A percentile compares a stretch with the other conserved stretches of the same genome.
These are phyloP conservation scores for Gymnoscopelus braueri DNA, from an alignment of 2,797 vertebrate genomes.

Conservation along the genomic window DNA sequence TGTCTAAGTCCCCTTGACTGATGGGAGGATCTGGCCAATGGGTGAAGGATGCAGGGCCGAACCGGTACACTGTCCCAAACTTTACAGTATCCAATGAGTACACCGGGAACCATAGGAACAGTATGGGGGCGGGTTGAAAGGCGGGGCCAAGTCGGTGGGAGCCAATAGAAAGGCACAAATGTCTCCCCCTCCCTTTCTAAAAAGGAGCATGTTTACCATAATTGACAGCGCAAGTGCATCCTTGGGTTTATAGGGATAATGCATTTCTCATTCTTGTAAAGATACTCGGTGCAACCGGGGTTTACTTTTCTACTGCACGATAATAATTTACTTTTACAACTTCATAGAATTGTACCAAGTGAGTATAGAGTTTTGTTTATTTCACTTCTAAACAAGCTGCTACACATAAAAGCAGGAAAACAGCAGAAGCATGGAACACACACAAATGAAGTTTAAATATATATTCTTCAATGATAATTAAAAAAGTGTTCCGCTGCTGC, in stretches of 20 bases:
- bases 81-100: constrained; percentile 91
- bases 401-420: neutral
- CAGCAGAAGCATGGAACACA: neutral
- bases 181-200: constrained; percentile 58
- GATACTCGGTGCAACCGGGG: constrained; percentile 25
- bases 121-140: constrained; percentile 76
- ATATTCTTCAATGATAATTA: constrained; percentile 17
- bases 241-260: constrained; percentile 64
- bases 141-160: constrained; percentile 53
- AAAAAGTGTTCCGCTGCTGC: constrained; percentile 20
- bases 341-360: neutral
- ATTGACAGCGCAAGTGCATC: constrained; percentile 74
- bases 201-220: constrained; percentile 81
- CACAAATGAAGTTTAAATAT: neutral
- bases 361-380: too few relatives aligned
- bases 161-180: constrained; percentile 75
- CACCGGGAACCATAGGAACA: constrained; percentile 86
- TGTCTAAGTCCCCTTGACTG: constrained; percentile 72
- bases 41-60: constrained; percentile 49
- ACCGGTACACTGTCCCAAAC: constrained; percentile 74
- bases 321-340: neutral
- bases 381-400: neutral
- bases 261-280: constrained; percentile 40
- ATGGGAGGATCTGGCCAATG: constrained; percentile 71
- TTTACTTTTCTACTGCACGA: constrained; percentile 9